Conservation (phyloP, 2,888 invertebrate genomes). For the Zelleria hepariella region DNA sequence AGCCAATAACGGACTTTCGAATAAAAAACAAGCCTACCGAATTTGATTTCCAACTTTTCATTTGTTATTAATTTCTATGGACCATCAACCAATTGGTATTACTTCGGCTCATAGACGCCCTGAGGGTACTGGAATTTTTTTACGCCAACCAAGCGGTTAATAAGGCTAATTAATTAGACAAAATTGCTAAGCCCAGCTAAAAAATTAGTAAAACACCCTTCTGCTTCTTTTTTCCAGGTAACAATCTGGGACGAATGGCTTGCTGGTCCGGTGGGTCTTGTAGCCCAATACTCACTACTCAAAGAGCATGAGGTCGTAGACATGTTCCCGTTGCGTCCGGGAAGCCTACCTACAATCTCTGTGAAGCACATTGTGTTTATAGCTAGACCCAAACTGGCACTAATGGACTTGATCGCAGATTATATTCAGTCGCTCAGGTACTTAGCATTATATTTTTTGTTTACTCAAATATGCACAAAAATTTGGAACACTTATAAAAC, state of each 20-base stretch:
- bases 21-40: too few species aligned
- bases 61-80: too few species aligned
- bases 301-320: constrained; percentile 87
- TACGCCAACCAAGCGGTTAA: background rate
- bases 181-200: background rate
- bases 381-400: constrained; percentile 81
- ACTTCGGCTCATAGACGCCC: too few species aligned
- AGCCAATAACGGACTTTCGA: too few species aligned
- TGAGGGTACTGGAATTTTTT: too few species aligned
- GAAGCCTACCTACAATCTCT: constrained; percentile 77
- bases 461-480: too few species aligned
- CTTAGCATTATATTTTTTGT: too few species aligned
- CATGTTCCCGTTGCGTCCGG: constrained; percentile 83
- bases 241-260: constrained; percentile 92
- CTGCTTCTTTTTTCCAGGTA: constrained; percentile 51
- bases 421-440: constrained; percentile 43
- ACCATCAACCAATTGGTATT: too few species aligned
- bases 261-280: constrained; percentile 87
- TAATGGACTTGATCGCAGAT: constrained; percentile 89
- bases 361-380: constrained; percentile 92
- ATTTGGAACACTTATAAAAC: too few species aligned
- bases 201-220: background rate
- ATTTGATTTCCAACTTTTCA: too few species aligned
- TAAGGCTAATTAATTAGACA: background rate
- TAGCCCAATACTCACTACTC: constrained; percentile 84